Evolutionary conservation across 2,113 vertebrate genomes (phyloP).

Genomic region (Scopus umbretta): DNA sequence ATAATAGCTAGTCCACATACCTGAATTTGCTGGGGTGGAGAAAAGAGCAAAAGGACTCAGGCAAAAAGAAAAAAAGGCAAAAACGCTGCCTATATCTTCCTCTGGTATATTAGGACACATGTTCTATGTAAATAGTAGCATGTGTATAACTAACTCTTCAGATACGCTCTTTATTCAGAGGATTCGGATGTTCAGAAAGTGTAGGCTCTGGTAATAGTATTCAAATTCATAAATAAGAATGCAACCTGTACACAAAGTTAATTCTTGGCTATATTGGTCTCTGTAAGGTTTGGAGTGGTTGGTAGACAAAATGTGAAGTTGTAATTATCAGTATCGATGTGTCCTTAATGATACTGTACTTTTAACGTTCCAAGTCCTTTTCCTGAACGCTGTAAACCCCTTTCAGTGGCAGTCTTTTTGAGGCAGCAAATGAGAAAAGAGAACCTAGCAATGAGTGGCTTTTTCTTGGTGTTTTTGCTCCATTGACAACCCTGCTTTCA

Average conservation of each 20-base stretch:
- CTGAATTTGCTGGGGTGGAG: neutral
- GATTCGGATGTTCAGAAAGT: neutral
- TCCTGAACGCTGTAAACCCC: neutral
- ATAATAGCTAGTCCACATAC: neutral
- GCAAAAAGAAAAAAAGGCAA: neutral
- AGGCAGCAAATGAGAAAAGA: neutral
- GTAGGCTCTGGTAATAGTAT: neutral
- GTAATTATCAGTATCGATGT: neutral
- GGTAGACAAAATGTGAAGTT: neutral
- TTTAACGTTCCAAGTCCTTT: neutral
- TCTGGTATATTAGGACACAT: neutral
- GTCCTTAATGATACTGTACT: neutral
- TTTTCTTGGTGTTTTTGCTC: neutral
- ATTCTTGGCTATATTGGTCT: neutral
- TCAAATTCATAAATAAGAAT: neutral
- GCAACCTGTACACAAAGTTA: neutral
- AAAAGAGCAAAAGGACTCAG: neutral
- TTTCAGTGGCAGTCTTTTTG: neutral
- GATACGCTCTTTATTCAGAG: neutral
- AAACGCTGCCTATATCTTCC: neutral
- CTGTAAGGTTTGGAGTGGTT: neutral
- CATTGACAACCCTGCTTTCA: neutral
- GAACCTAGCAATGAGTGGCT: neutral
- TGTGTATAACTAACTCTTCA: neutral
- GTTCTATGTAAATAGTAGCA: neutral